Base-by-base conservation (phyloP, 2,113 vertebrate species). In the Psittacara wagleri region DNA sequence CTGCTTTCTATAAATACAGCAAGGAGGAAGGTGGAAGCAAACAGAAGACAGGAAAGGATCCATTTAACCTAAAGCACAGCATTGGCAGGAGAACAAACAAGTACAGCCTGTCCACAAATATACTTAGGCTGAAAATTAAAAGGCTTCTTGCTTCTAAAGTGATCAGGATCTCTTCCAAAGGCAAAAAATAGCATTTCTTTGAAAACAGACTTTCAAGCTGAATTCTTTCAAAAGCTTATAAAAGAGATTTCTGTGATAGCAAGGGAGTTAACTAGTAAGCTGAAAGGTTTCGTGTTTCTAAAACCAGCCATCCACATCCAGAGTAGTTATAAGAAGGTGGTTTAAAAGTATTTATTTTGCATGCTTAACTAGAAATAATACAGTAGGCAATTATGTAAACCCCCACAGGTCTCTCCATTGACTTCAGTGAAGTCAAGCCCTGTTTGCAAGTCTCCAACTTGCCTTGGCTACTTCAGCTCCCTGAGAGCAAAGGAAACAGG, bases 91-190 rank as follows among this genome's bases (percentile, higher is more conserved):
- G 77, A 94, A 81, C 92, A 96, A 96, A 88, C 28, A 77, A 46
- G 73, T 70, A 83, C 64, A 91, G 49, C 67, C 68, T 91, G 80
- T 57, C 73, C 69, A 66, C 69, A 94, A 92, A 95, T 86, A 96
- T 67, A 91, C 66, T 77, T 92, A 86, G 86, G 24, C 37, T 67
- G 81, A 84, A 96, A 94, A 95, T 94, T 92, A 94, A 69, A 96
- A 89, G 86, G 86, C 23, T 78, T 83, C 64, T 91, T 89, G 43
- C 51, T n/a, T 78, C 54, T 78, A 23, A 88, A 86, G 31, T 57
- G 64, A 84, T 78, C 67, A 66, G 61, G 28, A 86, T 66, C 41
- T 70, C 51, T 91, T 81, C 64, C 68, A 91, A 84, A 86, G 37
- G 55, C 80, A 94, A 74, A 94, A 83, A 52, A 86, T 19, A 86